Evolutionary conservation across 2,113 vertebrate species (phyloP).

Genomic region (Camelus dromedarius): DNA sequence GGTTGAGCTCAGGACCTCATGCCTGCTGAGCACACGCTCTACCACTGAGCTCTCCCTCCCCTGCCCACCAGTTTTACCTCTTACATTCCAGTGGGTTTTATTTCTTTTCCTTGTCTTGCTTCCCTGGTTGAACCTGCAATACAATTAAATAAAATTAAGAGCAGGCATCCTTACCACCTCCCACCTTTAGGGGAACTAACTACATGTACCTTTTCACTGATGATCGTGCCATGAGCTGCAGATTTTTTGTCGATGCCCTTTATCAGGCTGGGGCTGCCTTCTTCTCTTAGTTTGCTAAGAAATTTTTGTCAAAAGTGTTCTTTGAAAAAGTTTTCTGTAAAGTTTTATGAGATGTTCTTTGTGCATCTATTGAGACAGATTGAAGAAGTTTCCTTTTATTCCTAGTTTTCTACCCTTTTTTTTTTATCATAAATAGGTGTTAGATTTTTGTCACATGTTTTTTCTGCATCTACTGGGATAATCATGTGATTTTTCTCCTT

Average conservation of each 20-base stretch:
- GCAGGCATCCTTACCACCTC: background rate
- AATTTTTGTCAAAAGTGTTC: background rate
- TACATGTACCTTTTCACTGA: background rate
- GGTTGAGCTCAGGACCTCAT: too few relatives aligned
- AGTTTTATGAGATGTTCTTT: background rate
- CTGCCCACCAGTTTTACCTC: background rate
- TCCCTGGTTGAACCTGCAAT: background rate
- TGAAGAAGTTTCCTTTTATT: background rate
- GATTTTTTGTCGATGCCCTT: fast-evolving
- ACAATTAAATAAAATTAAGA: background rate
- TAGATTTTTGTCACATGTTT: background rate
- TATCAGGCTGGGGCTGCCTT: background rate
- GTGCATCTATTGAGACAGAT: background rate
- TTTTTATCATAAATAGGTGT: background rate
- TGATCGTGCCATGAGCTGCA: fast-evolving
- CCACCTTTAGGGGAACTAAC: fast-evolving
- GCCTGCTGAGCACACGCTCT: too few relatives aligned
- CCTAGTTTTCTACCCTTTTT: background rate
- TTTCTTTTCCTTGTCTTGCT: background rate
- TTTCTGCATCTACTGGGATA: background rate
- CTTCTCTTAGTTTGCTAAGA: background rate
- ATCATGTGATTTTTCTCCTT: background rate
- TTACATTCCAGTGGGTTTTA: background rate
- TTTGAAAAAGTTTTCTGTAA: background rate
- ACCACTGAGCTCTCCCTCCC: too few relatives aligned